Evolutionary conservation across 2,888 invertebrate species (phyloP).

Genomic region (Cerastis leucographa): DNA sequence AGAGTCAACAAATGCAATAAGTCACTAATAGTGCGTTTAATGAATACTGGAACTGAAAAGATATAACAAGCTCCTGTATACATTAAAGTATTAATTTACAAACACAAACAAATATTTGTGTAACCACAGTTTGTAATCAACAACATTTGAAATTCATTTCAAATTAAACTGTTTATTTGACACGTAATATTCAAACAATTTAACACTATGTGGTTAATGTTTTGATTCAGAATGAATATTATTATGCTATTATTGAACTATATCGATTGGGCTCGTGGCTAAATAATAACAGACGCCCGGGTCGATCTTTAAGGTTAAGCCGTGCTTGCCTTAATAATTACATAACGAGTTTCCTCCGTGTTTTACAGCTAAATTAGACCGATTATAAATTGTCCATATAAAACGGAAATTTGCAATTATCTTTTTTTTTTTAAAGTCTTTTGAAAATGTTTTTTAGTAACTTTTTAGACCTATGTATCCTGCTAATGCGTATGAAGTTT

Average conservation of each 20-base stretch:
- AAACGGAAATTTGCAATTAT: no score
- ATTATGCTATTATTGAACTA: neutral
- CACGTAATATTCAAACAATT: constrained; percentile 14
- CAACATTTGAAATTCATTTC: constrained; percentile 18
- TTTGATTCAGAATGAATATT: neutral
- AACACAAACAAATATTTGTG: constrained; percentile 8
- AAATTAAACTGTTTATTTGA: constrained; percentile 27
- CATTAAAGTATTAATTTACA: neutral
- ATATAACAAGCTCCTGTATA: neutral
- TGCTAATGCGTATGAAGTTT: no score
- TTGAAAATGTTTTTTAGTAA: no score
- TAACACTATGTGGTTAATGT: neutral
- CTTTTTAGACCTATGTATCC: no score
- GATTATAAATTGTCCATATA: no score
- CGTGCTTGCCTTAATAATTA: no score
- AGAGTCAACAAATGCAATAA: no score
- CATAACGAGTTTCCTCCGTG: no score
- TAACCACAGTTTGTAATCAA: constrained; percentile 17
- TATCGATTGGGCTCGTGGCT: neutral
- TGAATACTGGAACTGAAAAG: neutral
- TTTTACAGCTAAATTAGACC: no score
- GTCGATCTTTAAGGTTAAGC: no score
- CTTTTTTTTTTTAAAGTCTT: no score
- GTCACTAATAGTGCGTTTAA: no score
- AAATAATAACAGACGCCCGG: neutral